Evolutionary conservation across 2,113 vertebrate genomes (phyloP).

Genomic region (Saguinus midas): DNA sequence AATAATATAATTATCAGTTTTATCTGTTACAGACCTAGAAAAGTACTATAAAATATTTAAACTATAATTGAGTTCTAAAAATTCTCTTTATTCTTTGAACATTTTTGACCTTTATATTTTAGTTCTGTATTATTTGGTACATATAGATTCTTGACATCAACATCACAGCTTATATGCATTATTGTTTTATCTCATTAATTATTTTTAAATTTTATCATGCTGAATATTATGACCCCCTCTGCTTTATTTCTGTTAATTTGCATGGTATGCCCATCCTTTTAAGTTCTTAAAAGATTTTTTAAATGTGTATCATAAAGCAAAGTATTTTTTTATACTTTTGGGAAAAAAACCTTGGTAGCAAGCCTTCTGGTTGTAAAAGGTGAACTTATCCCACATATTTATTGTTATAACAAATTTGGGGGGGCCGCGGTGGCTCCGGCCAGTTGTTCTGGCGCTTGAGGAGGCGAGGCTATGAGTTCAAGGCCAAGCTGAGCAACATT

Average conservation of each 20-base stretch:
- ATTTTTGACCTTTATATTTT: constrained; percentile 37
- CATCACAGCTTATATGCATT: background rate
- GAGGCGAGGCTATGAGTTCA: no score
- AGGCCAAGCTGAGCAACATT: no score
- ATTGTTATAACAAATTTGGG: background rate
- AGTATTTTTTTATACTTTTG: background rate
- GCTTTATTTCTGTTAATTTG: background rate
- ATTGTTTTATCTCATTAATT: background rate
- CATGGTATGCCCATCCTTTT: background rate
- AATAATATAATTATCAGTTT: constrained; percentile 9
- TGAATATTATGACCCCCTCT: background rate
- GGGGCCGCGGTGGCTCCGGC: no score
- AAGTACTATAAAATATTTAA: background rate
- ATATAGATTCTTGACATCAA: background rate
- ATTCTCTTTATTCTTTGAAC: background rate
- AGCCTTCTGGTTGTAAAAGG: background rate
- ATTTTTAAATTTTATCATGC: background rate
- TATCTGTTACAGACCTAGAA: background rate
- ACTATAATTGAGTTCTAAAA: background rate
- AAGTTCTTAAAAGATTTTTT: background rate
- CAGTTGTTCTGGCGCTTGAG: no score
- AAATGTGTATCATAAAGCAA: background rate
- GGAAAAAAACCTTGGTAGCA: background rate
- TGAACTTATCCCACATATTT: background rate
- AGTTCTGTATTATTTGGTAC: background rate